Conservation (phyloP, 2,113 vertebrate species). For the Crocuta crocuta region DNA sequence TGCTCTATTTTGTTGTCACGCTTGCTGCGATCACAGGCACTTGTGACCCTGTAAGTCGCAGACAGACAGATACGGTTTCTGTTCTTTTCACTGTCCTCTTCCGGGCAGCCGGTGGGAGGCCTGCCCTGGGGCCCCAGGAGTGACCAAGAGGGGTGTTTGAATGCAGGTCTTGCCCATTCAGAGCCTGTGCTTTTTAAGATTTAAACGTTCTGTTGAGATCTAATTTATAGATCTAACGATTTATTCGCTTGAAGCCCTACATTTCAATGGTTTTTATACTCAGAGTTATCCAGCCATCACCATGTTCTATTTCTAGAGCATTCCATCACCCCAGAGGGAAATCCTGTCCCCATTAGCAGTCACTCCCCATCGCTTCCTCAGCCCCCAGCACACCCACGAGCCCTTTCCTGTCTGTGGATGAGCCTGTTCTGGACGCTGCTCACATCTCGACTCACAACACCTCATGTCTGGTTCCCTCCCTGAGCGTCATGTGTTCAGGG, state of each 20-base stretch:
- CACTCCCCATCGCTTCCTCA: not conserved
- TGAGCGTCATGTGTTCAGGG: rapidly evolving
- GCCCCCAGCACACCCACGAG: rapidly evolving
- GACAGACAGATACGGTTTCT: not conserved
- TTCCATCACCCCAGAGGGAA: not conserved
- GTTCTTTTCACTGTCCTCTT: not conserved
- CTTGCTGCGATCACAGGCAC: rapidly evolving
- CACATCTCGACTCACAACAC: rapidly evolving
- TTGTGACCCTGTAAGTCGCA: not conserved
- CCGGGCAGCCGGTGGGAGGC: not conserved
- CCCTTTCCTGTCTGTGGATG: not conserved
- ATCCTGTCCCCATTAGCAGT: not conserved
- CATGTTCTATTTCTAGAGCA: not conserved
- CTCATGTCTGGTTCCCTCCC: not conserved
- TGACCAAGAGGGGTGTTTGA: not conserved
- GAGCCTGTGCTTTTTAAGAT: too few relatives aligned
- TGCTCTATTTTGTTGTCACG: not conserved
- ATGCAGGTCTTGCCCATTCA: not conserved
- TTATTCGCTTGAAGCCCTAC: not conserved
- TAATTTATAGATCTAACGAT: not conserved
- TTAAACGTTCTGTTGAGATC: not conserved
- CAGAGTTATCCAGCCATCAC: not conserved
- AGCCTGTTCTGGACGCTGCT: too few relatives aligned
- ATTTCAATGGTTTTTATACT: not conserved
- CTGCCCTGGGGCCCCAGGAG: not conserved